Evolutionary conservation across 2,888 invertebrate species (phyloP).

Genomic region (Stenodera caucasica): DNA sequence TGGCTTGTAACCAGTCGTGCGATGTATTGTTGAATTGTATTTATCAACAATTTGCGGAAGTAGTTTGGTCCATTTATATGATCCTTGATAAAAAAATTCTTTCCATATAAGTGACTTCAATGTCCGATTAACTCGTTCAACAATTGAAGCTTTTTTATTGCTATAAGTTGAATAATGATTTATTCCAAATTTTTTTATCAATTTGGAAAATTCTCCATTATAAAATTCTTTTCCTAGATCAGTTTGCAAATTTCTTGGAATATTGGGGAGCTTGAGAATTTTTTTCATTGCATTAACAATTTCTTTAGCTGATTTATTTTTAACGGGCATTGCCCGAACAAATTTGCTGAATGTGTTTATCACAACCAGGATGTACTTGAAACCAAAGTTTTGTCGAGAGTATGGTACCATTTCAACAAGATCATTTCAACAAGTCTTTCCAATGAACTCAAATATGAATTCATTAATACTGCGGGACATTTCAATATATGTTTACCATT

Average conservation of each 20-base stretch:
- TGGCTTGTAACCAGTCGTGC: conserved; percentile 13
- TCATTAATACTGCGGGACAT: conserved; percentile 9
- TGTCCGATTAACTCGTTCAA: conserved; percentile 22
- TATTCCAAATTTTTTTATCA: conserved; percentile 21
- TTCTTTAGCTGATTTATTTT: conserved; percentile 39
- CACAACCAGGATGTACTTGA: conserved; percentile 42
- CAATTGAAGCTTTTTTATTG: conserved; percentile 7
- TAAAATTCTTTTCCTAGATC: conserved; percentile 28
- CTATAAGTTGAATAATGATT: conserved; percentile 22
- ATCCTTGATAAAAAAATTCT: conserved; percentile 35
- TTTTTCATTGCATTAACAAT: conserved; percentile 24
- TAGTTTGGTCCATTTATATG: conserved; percentile 30
- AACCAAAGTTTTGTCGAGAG: conserved; percentile 39
- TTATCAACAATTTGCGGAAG: conserved; percentile 19
- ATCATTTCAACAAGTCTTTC: conserved; percentile 19
- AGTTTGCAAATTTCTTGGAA: conserved; percentile 27
- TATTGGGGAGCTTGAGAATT: conserved; percentile 1
- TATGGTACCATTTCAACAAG: conserved; percentile 24
- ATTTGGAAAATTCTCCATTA: conserved; percentile 12
- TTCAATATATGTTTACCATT: no score
- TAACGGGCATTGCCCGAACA: conserved; percentile 43
- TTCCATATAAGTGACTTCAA: conserved; percentile 29
- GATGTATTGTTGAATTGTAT: conserved; percentile 20
- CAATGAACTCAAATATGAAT: no score
- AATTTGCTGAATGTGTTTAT: conserved; percentile 48